Percentiles rank a stretch among this genome's conserved stretches.
phyloP scores from a whole-genome alignment of 2,797 vertebrate genomes.

The Sphenopsis melanotis region DNA sequence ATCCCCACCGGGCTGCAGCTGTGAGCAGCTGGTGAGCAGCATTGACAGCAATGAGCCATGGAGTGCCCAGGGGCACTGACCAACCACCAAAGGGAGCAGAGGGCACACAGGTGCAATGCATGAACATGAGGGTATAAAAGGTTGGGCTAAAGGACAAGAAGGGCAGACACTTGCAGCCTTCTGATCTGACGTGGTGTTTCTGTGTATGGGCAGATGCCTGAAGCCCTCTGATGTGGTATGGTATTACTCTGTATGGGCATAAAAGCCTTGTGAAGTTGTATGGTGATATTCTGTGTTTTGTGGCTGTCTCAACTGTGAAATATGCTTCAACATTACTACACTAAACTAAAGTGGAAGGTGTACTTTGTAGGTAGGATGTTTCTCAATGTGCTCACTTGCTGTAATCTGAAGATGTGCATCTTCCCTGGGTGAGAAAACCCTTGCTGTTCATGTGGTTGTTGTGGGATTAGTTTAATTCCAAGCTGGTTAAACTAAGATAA shows the following conservation, averaged over 20 bases:
- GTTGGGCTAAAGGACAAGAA: not conserved
- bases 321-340: accelerated
- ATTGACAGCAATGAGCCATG: not conserved
- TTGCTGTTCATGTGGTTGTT: not conserved
- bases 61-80: not conserved
- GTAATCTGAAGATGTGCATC: not conserved
- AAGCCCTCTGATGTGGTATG: not conserved
- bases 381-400: not conserved
- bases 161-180: not conserved
- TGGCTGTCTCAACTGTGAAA: not conserved
- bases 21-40: not conserved
- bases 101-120: not conserved
- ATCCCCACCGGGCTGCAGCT: not conserved
- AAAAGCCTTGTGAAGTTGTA: not conserved
- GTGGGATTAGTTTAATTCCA: not conserved
- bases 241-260: not conserved
- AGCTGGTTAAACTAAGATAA: not conserved
- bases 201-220: not conserved
- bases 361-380: not conserved
- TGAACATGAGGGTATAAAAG: not conserved
- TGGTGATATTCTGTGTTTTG: not conserved
- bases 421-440: not conserved
- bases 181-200: not conserved
- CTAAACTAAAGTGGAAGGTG: not conserved
- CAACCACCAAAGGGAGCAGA: not conserved